phyloP scores from a whole-genome alignment of 2,113 vertebrate species.

The Misgurnus anguillicaudatus region DNA sequence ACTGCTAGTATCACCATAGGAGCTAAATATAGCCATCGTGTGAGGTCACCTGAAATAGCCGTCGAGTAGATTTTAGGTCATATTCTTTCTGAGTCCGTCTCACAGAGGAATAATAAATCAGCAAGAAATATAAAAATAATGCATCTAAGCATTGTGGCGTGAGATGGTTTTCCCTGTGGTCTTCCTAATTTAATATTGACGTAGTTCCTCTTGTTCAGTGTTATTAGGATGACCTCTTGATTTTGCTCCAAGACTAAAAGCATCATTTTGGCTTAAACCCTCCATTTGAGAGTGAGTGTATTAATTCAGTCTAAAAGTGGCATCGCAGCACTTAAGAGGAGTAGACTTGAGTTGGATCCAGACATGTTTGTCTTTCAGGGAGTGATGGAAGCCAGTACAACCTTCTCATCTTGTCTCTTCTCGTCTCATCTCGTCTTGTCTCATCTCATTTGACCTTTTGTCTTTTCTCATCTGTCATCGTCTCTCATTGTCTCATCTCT shows the following conservation, averaged over 20 bases:
- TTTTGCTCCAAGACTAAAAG: constrained; percentile 18
- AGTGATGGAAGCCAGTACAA: neutral
- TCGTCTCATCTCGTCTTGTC: neutral
- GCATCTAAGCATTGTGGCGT: neutral
- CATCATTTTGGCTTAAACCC: neutral
- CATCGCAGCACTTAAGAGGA: constrained; percentile 10
- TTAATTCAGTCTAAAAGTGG: constrained; percentile 33
- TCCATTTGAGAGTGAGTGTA: constrained; percentile 14
- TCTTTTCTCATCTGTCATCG: no score
- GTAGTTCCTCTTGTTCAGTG: neutral
- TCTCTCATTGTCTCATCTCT: no score
- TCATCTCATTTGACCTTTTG: no score
- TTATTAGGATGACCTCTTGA: constrained; percentile 18
- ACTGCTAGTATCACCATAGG: constrained; percentile 5
- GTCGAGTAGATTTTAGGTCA: constrained; percentile 13
- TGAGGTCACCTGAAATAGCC: constrained; percentile 36
- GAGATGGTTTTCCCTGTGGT: neutral
- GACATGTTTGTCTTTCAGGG: constrained; percentile 19
- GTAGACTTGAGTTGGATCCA: constrained; percentile 20
- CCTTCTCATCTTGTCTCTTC: neutral
- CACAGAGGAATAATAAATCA: neutral
- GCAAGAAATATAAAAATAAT: neutral
- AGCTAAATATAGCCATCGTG: constrained; percentile 45
- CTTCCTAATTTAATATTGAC: neutral
- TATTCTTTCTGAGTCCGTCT: neutral